Percentiles rank a stretch among this genome's conserved stretches.
These are phyloP conservation scores for Drosophila nannoptera DNA, from an alignment of 1,140 invertebrate species.

Conservation along the genomic window DNA sequence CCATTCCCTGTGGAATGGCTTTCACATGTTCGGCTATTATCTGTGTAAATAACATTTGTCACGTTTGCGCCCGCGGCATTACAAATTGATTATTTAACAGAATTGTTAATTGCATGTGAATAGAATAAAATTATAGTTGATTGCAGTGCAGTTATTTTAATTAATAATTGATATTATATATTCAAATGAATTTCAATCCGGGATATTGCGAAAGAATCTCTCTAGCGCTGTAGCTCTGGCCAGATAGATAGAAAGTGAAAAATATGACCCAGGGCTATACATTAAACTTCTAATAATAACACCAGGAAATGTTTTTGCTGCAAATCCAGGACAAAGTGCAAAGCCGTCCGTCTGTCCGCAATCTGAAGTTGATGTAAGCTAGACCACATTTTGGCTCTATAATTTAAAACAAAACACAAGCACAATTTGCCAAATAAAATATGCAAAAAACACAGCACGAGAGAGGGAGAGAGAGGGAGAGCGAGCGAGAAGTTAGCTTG, in stretches of 20 bases:
- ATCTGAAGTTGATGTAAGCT: not conserved
- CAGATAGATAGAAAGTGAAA: no score
- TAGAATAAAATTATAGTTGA: not conserved
- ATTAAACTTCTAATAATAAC: not conserved
- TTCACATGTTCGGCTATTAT: not conserved
- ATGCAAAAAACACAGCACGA: not conserved
- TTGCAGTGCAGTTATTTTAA: not conserved
- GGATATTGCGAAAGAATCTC: not conserved
- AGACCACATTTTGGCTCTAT: not conserved
- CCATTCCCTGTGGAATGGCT: no score
- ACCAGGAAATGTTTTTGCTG: not conserved
- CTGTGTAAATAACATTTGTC: constrained; percentile 8
- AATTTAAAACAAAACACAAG: not conserved
- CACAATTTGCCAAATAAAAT: not conserved
- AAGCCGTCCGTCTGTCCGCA: not conserved
- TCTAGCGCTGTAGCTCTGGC: no score
- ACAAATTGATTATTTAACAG: constrained; percentile 9
- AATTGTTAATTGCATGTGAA: constrained; percentile 12
- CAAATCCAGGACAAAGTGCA: not conserved
- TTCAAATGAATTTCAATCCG: constrained; percentile 1
- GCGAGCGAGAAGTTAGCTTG: not conserved
- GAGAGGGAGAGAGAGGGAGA: not conserved
- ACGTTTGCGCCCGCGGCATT: constrained; percentile 4
- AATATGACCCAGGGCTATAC: no score
- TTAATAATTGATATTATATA: not conserved